A percentile compares a stretch with the other conserved stretches of the same genome.
Evolutionary conservation across 2,888 invertebrate species (phyloP).

Genomic region (Elysia crispata): DNA sequence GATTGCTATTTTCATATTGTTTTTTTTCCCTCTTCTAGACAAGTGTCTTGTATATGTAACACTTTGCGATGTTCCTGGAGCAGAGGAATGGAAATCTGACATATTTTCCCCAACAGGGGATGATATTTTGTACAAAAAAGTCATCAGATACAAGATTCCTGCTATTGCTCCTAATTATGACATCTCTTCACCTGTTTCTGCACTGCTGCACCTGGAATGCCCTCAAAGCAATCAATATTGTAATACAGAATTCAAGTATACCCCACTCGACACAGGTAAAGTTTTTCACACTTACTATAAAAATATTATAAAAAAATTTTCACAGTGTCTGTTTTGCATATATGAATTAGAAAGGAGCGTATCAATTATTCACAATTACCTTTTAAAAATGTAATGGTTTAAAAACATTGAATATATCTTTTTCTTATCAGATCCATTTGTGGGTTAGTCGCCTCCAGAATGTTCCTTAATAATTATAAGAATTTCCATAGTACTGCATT

Average conservation of each 20-base stretch:
- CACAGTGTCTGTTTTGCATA: too few species aligned
- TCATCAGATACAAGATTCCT: conserved; percentile 53
- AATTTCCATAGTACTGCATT: too few species aligned
- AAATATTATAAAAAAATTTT: too few species aligned
- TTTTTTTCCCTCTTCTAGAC: conserved; percentile 29
- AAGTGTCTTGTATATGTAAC: conserved; percentile 48
- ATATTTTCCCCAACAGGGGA: conserved; percentile 34
- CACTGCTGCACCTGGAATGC: conserved; percentile 44
- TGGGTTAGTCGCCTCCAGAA: too few species aligned
- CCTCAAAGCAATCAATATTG: conserved; percentile 49
- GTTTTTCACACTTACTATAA: too few species aligned
- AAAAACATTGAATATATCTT: too few species aligned
- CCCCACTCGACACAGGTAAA: too few species aligned
- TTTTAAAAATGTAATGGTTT: too few species aligned
- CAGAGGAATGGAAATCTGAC: conserved; percentile 39
- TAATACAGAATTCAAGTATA: background rate
- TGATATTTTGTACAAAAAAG: conserved; percentile 50
- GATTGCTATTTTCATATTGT: background rate
- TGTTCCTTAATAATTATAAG: too few species aligned
- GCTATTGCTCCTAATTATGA: conserved; percentile 27
- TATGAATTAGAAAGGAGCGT: too few species aligned
- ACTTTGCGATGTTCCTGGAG: background rate
- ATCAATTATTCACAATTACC: too few species aligned
- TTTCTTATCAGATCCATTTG: too few species aligned
- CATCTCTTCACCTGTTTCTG: conserved; percentile 33